Evolutionary conservation across 2,797 vertebrate species (phyloP), one percentile per base, ranked within the genome.

Genomic region (Manis javanica): DNA sequence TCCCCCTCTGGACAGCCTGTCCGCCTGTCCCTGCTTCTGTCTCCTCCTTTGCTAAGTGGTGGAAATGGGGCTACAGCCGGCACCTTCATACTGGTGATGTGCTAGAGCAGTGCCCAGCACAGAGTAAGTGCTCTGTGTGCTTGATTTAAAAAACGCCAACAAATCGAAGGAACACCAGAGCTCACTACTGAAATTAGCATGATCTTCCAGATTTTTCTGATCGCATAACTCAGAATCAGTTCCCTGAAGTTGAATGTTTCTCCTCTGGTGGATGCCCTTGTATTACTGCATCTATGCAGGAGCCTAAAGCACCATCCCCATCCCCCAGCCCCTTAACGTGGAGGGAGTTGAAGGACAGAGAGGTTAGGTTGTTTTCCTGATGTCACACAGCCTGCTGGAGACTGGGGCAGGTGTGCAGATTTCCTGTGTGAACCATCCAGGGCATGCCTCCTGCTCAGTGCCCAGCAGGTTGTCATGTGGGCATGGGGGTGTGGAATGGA

Each of bases 341-440:
- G 53, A 71, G 83, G 64, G 24, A 15, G 75, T 21, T 2, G 19
- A 75, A 69, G 81, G 46, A n/a, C 92, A 95, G 94, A 87, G 94
- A 91, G 23, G 24, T 46, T 29, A 26, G 46, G 64, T 19, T 26
- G 42, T 59, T 75, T 84, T 83, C 5, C 31, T 49, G 49, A 46
- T 0, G 11, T 59, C 42, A 61, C 68, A 75, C 49, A 85, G 66
- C 26, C 19, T 68, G 23, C 15, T 12, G 39, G 64, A 37, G 53
- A 66, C 59, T 19, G 34, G 78, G 68, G 59, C 24, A 26, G 55
- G 26, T 18, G 42, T 61, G 39, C 51, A 7, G 29, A 42, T 55
- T 13, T 63, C 46, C 61, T 34, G 0, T 9, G 74, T 31, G 46
- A 42, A 18, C 77, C 37, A 10, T 37, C 12, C 6, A 39, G 53